Evolutionary conservation across 2,797 vertebrate genomes (phyloP).

Genomic region (Melanotaenia parkinsoni): DNA sequence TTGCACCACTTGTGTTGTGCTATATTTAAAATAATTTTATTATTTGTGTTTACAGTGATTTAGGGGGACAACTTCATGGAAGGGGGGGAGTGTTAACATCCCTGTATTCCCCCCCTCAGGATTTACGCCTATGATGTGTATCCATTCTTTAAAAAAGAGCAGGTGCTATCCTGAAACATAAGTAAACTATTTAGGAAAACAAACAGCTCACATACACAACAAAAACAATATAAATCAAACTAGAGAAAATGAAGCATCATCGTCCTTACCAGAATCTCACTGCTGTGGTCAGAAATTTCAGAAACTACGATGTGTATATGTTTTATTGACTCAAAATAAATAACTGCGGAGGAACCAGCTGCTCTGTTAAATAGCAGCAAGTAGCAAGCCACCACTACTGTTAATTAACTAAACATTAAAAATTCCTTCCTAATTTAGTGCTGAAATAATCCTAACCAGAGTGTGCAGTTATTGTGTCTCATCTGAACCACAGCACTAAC

Average conservation of each 20-base stretch:
- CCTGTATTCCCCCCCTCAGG: no score
- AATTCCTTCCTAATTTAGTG: not conserved
- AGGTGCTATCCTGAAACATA: no score
- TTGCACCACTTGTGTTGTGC: no score
- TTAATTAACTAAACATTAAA: not conserved
- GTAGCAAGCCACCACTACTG: no score
- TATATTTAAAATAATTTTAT: no score
- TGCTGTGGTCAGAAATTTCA: not conserved
- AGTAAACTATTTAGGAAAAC: not conserved
- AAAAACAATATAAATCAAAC: not conserved
- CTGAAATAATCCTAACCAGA: not conserved
- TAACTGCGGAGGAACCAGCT: not conserved
- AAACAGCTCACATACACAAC: not conserved
- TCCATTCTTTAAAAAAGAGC: no score
- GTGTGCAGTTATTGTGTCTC: constrained; percentile 5
- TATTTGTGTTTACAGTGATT: no score
- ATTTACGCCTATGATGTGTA: no score
- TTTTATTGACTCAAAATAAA: no score
- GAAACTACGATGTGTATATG: not conserved
- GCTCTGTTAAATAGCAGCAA: no score
- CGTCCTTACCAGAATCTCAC: not conserved
- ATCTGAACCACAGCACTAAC: constrained; percentile 2
- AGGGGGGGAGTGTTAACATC: no score
- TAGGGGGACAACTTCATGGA: no score
- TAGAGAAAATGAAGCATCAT: not conserved